These are phyloP conservation scores for Scylla paramamosain DNA, from an alignment of 1,140 invertebrate species.

Conservation along the genomic window DNA sequence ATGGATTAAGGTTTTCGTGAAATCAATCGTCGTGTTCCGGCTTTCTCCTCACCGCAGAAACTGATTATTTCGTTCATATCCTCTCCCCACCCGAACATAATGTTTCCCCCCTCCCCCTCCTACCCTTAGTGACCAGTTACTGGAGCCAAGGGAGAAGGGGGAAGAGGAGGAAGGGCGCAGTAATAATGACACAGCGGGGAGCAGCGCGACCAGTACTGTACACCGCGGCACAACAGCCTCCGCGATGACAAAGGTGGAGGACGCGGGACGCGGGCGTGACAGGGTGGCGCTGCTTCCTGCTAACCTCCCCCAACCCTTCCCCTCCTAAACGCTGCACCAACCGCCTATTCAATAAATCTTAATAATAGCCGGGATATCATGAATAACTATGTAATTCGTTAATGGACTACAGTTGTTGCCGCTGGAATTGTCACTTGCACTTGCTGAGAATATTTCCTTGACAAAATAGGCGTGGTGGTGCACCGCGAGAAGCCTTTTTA, in stretches of 20 bases:
- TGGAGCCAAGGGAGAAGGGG: not conserved
- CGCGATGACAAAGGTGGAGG: slow-evolving; percentile 15
- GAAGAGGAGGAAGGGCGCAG: not conserved
- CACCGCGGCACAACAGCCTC: slow-evolving; percentile 21
- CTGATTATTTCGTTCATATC: too few relatives aligned
- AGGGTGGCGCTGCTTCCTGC: not conserved
- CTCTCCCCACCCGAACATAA: too few relatives aligned
- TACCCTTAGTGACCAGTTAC: too few relatives aligned
- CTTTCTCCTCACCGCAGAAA: too few relatives aligned
- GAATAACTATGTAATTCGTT: not conserved
- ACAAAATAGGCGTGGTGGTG: not conserved
- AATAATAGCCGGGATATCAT: not conserved
- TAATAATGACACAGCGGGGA: not conserved
- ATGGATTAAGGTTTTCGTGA: too few relatives aligned
- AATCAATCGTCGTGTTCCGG: too few relatives aligned
- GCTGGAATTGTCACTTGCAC: not conserved
- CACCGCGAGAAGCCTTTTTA: not conserved
- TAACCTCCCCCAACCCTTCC: not conserved
- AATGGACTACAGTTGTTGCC: not conserved
- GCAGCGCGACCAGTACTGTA: slow-evolving; percentile 40
- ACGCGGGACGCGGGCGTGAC: not conserved
- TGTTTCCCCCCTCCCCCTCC: too few relatives aligned
- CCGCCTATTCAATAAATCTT: slow-evolving; percentile 10
- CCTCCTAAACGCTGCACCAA: not conserved
- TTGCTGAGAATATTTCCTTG: not conserved